Base-by-base conservation (phyloP, 64 coral and sea anemone genomes). In the Montipora efflorescens region DNA sequence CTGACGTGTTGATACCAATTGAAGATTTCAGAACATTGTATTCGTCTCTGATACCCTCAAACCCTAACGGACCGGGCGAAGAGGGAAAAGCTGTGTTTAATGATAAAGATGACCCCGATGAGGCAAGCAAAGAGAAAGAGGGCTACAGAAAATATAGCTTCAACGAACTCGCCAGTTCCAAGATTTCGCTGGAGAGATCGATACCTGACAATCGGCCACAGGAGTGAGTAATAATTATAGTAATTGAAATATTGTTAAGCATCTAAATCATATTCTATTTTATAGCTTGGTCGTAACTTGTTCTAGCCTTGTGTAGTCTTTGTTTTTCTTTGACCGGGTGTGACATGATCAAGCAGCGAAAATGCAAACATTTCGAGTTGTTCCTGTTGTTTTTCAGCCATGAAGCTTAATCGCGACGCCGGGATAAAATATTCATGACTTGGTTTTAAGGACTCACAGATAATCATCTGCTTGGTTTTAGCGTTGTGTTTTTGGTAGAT, bases 191-290 rank as follows among this genome's bases (percentile, higher is more conserved):
- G 44, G 78, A 94, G 22, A 82, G 98, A 70, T 74, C 78, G 9
- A 99, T 99, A 67, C 98, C 98, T 4, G 98, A 99, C 80, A 99
- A 99, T 88, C 85, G 98, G 67, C 85, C 92, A 20, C 2, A 55
- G 70, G 55, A 88, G 98, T 99, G 92, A 96, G 98, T 98, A 67
- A 84, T 98, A 67, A 84, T 48, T 4, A 5, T 90, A 79, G 36
- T 79, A 46, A 48, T 4, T 14, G 8, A 44, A 21, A 67, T 8
- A 67, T 8, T 25, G 4, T 7, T 12, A 11, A 43, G 74, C 9
- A 10, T 46, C 22, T 45, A 3, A 5, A 14, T 18, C 7, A 67
- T 46, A 36, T 6, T 64, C 22, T 23, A 44, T 68, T 16, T 68
- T 7, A 62, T 82, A 16, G 4, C 19, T 16, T 7, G 25, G 3